Evolutionary conservation across 64 coral and sea anemone species (phyloP), one percentile per base, ranked within the genome.

Genomic region (Hydrozoanthus tunicans): DNA sequence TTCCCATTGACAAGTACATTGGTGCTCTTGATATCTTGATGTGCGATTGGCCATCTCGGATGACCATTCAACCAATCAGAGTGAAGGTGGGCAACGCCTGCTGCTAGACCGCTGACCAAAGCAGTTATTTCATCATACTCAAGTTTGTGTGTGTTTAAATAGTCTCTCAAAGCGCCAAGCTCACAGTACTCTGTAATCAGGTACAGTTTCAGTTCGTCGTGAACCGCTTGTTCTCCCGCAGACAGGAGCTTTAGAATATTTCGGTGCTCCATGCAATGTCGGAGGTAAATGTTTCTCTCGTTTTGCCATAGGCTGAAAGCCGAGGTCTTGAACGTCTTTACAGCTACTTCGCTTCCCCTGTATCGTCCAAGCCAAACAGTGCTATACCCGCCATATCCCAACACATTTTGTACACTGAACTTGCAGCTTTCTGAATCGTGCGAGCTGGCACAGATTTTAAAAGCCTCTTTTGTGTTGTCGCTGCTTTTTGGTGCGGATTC

Each of bases 151-250:
- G 89, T 66, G 32, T 8, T 55, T 79, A 90, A 90, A 79, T 90
- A 79, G n/a, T 64, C 59, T 63, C 58, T 79, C 27, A 90, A 90
- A 43, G 89, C 63, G 24, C 89, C 89, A 55, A 66, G 56, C 58
- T 79, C 89, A 23, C 89, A 90, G 76, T 79, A 90, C 8, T 78
- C 75, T 53, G 76, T 90, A 80, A 90, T 90, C 6, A 90, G 15
- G 32, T 79, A 90, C 8, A 90, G 8, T 13, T 90, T 90, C n/a
- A 51, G 89, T 11, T 79, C 89, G 6, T 26, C 76, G 43, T 79
- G 32, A 79, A 15, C 63, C 27, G 11, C 59, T 54, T 78, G 23
- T 90, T 90, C 89, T 64, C 54, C 89, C 26, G 89, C 73, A 55
- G 89, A 63, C 32, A 79, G 59, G 65, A 90, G 68, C 59, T 80